Percentiles rank a stretch among this genome's conserved stretches.
phyloP scores from a whole-genome alignment of 35 echinoderm and acorn worm genomes.

The Apostichopus parvimensis region DNA sequence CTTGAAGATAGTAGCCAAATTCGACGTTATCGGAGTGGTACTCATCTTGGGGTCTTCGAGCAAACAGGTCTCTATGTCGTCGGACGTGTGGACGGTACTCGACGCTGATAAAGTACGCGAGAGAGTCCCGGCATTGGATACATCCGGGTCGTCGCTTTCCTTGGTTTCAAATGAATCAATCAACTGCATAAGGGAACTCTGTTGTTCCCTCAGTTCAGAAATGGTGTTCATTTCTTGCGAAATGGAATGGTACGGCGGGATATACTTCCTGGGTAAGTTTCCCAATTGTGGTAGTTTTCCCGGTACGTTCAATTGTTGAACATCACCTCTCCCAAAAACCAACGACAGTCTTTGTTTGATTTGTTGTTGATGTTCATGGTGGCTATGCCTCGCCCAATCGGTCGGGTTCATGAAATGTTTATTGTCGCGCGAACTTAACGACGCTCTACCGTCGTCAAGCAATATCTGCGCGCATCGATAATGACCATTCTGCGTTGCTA shows the following conservation, averaged over 20 bases:
- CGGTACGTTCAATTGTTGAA: neutral
- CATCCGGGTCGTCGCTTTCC: conserved; percentile 44
- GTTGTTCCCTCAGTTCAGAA: conserved; percentile 39
- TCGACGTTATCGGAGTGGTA: conserved; percentile 2
- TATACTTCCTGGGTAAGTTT: conserved; percentile 22
- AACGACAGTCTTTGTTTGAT: conserved; percentile 46
- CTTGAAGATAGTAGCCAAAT: conserved; percentile 32
- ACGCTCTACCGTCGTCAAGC: conserved; percentile 78
- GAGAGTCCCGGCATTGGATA: neutral
- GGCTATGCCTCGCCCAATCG: conserved; percentile 92
- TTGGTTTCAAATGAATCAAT: conserved; percentile 62
- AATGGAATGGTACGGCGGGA: conserved; percentile 62
- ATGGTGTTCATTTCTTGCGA: conserved; percentile 60
- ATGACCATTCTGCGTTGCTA: conserved; percentile 88
- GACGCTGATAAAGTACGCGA: neutral
- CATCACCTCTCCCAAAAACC: conserved; percentile 24
- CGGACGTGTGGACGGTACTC: neutral
- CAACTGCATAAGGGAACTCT: conserved; percentile 61
- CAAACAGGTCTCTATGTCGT: conserved; percentile 31
- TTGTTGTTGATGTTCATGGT: conserved; percentile 54
- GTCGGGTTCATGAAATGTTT: conserved; percentile 89
- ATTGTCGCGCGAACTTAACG: conserved; percentile 87
- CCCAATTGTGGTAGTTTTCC: neutral
- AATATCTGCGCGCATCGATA: conserved; percentile 85
- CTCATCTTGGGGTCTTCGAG: conserved; percentile 20